Percentiles rank a stretch among this genome's conserved stretches.
These are phyloP conservation scores for Pantelozetes paolii DNA, from an alignment of 2,888 invertebrate species.

Conservation along the genomic window DNA sequence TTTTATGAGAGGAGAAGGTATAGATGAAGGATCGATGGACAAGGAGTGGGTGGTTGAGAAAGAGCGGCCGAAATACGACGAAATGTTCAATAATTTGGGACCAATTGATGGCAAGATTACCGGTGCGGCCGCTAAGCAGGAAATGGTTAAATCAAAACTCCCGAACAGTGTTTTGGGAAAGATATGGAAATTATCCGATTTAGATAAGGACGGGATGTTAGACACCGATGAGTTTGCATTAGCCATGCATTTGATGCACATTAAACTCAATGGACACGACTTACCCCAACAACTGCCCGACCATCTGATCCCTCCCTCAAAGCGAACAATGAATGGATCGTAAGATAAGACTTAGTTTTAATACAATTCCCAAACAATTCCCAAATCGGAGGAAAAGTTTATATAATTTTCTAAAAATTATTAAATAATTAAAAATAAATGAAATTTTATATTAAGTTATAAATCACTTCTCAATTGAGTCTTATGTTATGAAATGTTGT, in stretches of 20 bases:
- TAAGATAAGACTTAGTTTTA: no score
- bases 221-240: slow-evolving; percentile 96
- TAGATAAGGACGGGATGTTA: slow-evolving; percentile 90
- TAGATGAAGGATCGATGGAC: slow-evolving; percentile 92
- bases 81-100: slow-evolving; percentile 69
- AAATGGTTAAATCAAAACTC: slow-evolving; percentile 65
- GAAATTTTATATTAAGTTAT: no score
- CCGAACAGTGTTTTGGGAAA: slow-evolving; percentile 91
- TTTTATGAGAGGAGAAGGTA: slow-evolving; percentile 88
- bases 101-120: slow-evolving; percentile 92
- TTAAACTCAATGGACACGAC: slow-evolving; percentile 88
- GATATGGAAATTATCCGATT: slow-evolving; percentile 95
- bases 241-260: slow-evolving; percentile 90
- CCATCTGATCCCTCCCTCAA: slow-evolving; percentile 78
- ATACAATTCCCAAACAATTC: no score
- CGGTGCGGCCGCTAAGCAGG: slow-evolving; percentile 68
- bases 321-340: background rate
- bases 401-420: no score
- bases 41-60: slow-evolving; percentile 94
- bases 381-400: no score
- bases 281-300: slow-evolving; percentile 78
- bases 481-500: no score
- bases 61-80: slow-evolving; percentile 79
- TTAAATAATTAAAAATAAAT: no score
- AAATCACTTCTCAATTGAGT: no score